Evolutionary conservation across 2,113 vertebrate species (phyloP).

Genomic region (Tachysurus fulvidraco): DNA sequence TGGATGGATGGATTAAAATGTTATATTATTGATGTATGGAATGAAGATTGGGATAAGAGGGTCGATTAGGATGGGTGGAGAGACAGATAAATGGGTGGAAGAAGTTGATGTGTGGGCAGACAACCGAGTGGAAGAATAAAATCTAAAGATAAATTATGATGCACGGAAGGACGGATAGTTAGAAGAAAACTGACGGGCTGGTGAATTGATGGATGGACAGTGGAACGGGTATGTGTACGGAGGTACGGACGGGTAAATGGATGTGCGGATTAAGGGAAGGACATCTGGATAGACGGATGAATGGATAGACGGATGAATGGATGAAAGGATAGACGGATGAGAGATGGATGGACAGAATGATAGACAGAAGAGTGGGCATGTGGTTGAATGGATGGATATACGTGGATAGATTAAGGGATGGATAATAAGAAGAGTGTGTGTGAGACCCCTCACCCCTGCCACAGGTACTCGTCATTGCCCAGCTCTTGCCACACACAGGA

Average conservation of each 20-base stretch:
- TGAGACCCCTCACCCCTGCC: constrained; percentile 89
- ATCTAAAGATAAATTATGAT: neutral
- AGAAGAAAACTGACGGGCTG: neutral
- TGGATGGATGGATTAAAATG: neutral
- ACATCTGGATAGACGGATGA: neutral
- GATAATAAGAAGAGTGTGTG: neutral
- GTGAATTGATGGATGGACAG: neutral
- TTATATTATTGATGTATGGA: neutral
- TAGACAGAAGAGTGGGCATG: neutral
- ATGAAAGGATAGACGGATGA: no score
- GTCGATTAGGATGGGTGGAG: neutral
- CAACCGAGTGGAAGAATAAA: no score
- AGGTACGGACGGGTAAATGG: neutral
- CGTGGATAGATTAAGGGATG: neutral
- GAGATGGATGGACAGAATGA: no score
- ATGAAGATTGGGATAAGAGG: neutral
- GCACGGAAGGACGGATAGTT: neutral
- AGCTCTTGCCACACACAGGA: constrained; percentile 97
- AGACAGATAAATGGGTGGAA: neutral
- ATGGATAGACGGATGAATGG: neutral
- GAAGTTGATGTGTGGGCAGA: no score
- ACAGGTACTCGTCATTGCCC: constrained; percentile 93
- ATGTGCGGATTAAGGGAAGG: no score
- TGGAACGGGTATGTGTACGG: neutral
- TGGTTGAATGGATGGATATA: neutral